Conservation (phyloP, 2,888 invertebrate genomes). For the Stomorhina lunata region DNA sequence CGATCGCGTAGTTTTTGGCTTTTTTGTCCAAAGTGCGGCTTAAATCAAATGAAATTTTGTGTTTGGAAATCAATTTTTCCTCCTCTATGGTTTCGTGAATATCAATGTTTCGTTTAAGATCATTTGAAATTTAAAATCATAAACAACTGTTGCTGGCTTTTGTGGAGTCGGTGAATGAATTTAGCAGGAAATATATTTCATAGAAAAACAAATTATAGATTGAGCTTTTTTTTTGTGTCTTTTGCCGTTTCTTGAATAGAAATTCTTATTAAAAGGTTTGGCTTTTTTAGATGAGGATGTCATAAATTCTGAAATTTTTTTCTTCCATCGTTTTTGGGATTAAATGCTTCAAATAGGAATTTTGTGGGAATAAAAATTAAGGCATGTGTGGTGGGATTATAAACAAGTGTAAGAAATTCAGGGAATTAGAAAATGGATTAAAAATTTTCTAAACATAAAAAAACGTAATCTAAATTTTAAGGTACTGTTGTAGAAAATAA, state of each 20-base stretch:
- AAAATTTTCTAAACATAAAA: too few relatives aligned
- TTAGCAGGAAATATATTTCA: slow-evolving; percentile 69
- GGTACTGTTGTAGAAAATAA: too few relatives aligned
- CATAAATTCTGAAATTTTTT: slow-evolving; percentile 38
- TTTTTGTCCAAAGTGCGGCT: slow-evolving; percentile 71
- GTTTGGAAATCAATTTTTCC: slow-evolving; percentile 70
- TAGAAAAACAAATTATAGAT: slow-evolving; percentile 63
- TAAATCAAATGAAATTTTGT: slow-evolving; percentile 75
- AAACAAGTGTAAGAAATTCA: slow-evolving; percentile 36
- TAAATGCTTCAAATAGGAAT: background rate
- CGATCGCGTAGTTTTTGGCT: slow-evolving; percentile 34
- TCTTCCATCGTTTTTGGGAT: background rate
- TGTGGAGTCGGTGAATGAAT: slow-evolving; percentile 39
- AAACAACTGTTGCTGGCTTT: slow-evolving; percentile 19
- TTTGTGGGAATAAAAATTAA: background rate
- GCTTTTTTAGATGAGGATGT: slow-evolving; percentile 52
- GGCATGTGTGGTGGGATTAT: background rate
- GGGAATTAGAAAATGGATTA: background rate
- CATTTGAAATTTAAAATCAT: too few relatives aligned
- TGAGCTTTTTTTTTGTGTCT: slow-evolving; percentile 51
- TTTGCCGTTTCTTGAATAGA: slow-evolving; percentile 37
- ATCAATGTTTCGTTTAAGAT: slow-evolving; percentile 45
- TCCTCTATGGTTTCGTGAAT: slow-evolving; percentile 32
- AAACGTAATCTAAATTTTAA: too few relatives aligned
- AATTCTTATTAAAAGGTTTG: slow-evolving; percentile 52